A percentile compares a stretch with the other conserved stretches of the same genome.
phyloP scores from a whole-genome alignment of 2,797 vertebrate genomes.

The Dendrocincla tyrannina region DNA sequence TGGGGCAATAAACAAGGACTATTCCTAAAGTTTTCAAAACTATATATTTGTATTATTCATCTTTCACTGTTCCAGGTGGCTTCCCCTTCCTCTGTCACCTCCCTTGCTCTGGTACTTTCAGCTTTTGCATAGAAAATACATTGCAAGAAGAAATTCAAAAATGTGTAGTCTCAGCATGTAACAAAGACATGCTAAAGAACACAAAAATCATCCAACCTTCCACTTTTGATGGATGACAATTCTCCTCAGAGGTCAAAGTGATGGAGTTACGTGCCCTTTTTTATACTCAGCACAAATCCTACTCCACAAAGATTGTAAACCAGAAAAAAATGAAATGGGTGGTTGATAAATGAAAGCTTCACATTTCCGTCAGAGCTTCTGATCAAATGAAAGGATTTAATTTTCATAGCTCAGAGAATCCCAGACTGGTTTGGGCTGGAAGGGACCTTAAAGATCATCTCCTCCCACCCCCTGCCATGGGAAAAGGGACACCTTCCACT shows the following conservation, averaged over 20 bases:
- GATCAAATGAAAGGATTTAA: neutral
- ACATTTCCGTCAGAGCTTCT: neutral
- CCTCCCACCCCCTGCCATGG: neutral
- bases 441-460: neutral
- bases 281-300: neutral
- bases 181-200: neutral
- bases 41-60: neutral
- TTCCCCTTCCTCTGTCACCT: neutral
- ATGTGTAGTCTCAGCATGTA: neutral
- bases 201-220: neutral
- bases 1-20: neutral
- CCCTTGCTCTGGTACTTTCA: neutral
- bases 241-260: neutral
- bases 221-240: neutral
- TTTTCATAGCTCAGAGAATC: neutral
- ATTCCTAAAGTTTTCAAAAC: neutral
- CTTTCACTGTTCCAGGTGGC: neutral
- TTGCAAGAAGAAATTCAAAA: neutral
- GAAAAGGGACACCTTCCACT: neutral
- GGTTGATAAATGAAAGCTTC: neutral
- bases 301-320: neutral
- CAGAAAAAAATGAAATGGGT: neutral
- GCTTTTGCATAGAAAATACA: neutral
- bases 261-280: neutral
- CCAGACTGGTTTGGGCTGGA: neutral